These are phyloP conservation scores for Montifringilla adamsi DNA, from an alignment of 2,113 vertebrate genomes.

Conservation along the genomic window DNA sequence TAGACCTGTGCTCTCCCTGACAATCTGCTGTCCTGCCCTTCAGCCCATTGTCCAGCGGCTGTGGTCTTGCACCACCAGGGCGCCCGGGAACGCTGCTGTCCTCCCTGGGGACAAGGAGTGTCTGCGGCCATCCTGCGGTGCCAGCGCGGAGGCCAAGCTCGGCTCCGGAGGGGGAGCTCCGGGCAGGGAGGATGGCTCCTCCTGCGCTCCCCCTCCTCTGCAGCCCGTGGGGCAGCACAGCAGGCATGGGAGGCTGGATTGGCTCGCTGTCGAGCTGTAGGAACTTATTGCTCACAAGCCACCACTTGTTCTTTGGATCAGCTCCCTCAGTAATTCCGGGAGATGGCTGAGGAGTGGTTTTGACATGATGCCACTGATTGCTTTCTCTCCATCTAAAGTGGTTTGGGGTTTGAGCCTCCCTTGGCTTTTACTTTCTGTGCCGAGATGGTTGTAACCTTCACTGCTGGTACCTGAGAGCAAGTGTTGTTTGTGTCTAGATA, in stretches of 20 bases:
- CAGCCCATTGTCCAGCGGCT: neutral
- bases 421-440: neutral
- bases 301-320: neutral
- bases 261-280: neutral
- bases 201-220: neutral
- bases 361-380: neutral
- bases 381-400: neutral
- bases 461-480: neutral
- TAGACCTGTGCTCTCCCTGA: neutral
- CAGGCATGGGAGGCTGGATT: neutral
- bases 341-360: neutral
- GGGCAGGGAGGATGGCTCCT: neutral
- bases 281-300: neutral
- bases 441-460: neutral
- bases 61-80: neutral
- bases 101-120: neutral
- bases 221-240: neutral
- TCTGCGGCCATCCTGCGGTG: neutral
- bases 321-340: neutral
- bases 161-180: neutral
- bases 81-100: neutral
- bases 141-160: neutral
- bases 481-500: neutral
- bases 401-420: neutral
- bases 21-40: too few relatives aligned